Evolutionary conservation across 2,113 vertebrate species (phyloP), one percentile per base, ranked within the genome.

Genomic region (Numenius arquata): DNA sequence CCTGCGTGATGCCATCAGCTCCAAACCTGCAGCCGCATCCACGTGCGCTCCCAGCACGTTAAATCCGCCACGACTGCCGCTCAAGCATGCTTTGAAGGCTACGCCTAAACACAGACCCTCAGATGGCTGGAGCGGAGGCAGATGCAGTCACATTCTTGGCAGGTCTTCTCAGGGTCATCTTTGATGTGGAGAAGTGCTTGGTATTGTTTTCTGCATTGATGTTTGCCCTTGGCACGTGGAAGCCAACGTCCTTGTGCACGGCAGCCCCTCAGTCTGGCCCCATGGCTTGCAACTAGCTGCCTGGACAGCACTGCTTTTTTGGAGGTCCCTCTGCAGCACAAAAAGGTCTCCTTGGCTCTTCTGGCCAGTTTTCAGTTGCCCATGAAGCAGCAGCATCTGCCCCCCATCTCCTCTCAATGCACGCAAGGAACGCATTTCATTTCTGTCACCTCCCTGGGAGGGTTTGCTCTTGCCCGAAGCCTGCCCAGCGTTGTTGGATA

Each of bases 141-240:
- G 89, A 97, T 95, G 95, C 89, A 92, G 78, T 81, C 81, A 89
- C 91, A 97, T 97, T 96, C 96, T 96, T 97, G 96, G 96, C 96
- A 95, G 94, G 96, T 96, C 94, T 95, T 71, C 92, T 77, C 89
- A 95, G 95, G 96, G 96, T 97, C 96, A 63, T 94, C 96, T 97
- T 97, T 97, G 96, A 96, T 96, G 89, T 96, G 74, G 48, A 94
- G 90, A 89, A 95, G 92, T 63, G 94, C 84, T 95, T 74, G 78
- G 94, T 96, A 96, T 96, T 97, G 96, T 96, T 96, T 97, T 88
- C 95, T 95, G 67, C 91, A 91, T 83, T 93, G 84, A 91, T 23
- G 59, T 95, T 91, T 95, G 89, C 84, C 96, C 92, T 95, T 83
- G 86, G 87, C 94, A 92, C 15, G 15, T 36, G 63, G 77, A 87